phyloP scores from a whole-genome alignment of 2,113 vertebrate species.

The Chloebia gouldiae region DNA sequence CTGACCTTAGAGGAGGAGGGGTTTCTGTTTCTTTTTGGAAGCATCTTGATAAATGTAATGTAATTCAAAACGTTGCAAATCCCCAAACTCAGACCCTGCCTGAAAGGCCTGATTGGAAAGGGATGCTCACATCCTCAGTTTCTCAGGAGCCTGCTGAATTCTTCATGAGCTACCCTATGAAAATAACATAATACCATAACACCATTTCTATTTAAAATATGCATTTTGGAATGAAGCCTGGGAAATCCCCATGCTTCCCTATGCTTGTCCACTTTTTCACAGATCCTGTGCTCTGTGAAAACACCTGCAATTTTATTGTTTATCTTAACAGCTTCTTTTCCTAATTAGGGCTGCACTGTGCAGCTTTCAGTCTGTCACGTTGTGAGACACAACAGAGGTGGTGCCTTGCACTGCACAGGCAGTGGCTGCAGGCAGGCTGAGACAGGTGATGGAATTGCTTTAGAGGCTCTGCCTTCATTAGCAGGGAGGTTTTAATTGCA shows the following conservation, averaged over 20 bases:
- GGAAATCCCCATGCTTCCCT: not conserved
- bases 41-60: not conserved
- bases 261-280: conserved; percentile 2
- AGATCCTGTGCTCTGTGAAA: not conserved
- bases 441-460: not conserved
- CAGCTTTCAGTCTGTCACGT: not conserved
- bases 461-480: conserved; percentile 1
- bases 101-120: not conserved
- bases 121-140: not conserved
- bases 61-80: not conserved
- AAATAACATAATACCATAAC: not conserved
- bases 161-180: not conserved
- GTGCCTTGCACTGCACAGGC: not conserved
- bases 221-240: conserved; percentile 9
- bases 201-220: not conserved
- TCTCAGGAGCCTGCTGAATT: not conserved
- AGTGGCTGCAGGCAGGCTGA: not conserved
- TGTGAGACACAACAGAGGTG: not conserved
- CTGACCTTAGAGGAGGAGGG: not conserved
- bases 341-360: not conserved
- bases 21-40: not conserved
- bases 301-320: not conserved
- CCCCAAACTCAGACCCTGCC: not conserved
- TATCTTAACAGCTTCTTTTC: not conserved
- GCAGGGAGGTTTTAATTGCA: not conserved